Base-by-base conservation (phyloP, 2,797 vertebrate genomes). In the Kryptopterus vitreolus region DNA sequence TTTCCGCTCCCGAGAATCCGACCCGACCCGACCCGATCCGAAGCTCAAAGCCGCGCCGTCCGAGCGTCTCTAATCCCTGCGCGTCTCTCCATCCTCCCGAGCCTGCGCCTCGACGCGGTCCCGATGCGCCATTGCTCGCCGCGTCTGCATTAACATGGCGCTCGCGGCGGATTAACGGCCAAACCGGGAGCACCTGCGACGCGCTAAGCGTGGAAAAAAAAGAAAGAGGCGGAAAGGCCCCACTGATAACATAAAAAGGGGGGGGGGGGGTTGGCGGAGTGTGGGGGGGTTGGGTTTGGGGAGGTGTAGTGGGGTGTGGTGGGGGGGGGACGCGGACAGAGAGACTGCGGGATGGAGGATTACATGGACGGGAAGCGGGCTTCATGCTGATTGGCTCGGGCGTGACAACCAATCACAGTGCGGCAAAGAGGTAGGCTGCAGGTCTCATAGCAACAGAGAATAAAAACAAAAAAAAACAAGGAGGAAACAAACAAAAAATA, bases 111-210 rank as follows among this genome's bases (percentile, higher is more conserved):
- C 80, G 59, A 12, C 76, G 75, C 58, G 82, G 50, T 50, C 82
- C 76, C 69, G 76, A 43, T 83, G 81, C 86, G 88, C 88, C 88
- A 89, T 88, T 83, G 70, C 80, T 75, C 50, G 80, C 79, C 76
- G 72, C 58, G 74, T 63, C 74, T 62, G 58, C 58, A 52, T 63
- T 3, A 76, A 76, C 58, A 76, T 61, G 57, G 73, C 73, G 73
- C 73, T 26, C 55, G 72, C 72, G 72, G 73, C 6, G 71, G 68
- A 78, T 50, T 77, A 58, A 43, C 81, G 65, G 58, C 77, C 76
- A 76, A 63, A 48, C 74, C 73, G 38, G 73, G 38, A 62, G 58
- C 38, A 38, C 46, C 65, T 76, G 74, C 74, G 62, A 75, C 10
- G n/a, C 57, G 31, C 7, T 29, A 31, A 46, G 26, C 80, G 80